Evolutionary conservation across 2,113 vertebrate species (phyloP), one percentile per base, ranked within the genome.

Genomic region (Caretta caretta): DNA sequence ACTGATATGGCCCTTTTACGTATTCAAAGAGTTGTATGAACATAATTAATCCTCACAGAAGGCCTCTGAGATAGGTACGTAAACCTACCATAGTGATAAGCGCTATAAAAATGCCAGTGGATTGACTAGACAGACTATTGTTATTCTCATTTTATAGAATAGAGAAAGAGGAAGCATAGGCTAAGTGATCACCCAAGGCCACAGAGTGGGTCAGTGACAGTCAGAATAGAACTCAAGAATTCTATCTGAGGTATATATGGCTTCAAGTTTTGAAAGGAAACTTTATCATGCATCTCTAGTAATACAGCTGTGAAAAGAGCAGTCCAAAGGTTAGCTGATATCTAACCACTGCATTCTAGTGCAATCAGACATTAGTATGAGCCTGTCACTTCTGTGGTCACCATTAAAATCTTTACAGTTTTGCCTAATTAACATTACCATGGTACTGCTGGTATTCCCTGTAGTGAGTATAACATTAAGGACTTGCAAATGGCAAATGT

Each of bases 341-440:
- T 80, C 59, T 83, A 86, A 83, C 65, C 94, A 79, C 50, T 75
- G 35, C 72, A 89, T 46, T 92, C 81, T 85, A 48, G 49, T 72
- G 69, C 17, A 72, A 84, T 82, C 14, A 42, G n/a, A 81, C 51
- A n/a, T 2, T 87, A 57, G 79, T 90, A 3, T n/a, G 24, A 84
- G 24, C 81, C 86, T 57, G 16, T 46, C 46, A 79, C 80, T 94
- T 86, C 95, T 95, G 78, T n/a, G 27, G 81, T 78, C 86, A 76
- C 90, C 90, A 65, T 83, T 93, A 83, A 95, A 93, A 94, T 93
- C 29, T 1, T 53, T 92, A 51, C 5, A 3, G 46, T 59, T 79
- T 78, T 91, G 35, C 1, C 17, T 95, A 92, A 94, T 90, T 92
- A 92, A 84, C 78, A 86, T 1, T 92, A 90, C 80, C 90, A 90